Evolutionary conservation across 2,113 vertebrate species (phyloP), one percentile per base, ranked within the genome.

Genomic region (Apodemus speciosus): DNA sequence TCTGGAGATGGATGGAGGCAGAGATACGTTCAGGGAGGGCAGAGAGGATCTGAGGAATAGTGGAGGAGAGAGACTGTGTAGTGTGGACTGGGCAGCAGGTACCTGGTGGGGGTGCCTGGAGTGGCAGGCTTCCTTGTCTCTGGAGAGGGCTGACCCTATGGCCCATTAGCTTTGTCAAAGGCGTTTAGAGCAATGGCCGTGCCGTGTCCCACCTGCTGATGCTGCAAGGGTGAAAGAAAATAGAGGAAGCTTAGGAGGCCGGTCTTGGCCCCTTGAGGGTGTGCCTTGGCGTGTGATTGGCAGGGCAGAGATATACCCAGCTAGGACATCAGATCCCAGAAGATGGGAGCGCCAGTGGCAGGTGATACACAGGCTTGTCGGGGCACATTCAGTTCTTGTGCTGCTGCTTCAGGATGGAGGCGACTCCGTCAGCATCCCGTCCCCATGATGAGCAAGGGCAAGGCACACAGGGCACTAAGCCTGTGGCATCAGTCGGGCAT

Each of bases 51-150:
- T 3, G 0, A 58, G 38, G 27, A 16, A 30, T 0, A 30, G 71
- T 85, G 2, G 2, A 81, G 89, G 0, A 2, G 18, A 40, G 71
- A 75, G 27, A 51, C 58, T n/a, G 43, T 38, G 21, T 10, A 3
- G 0, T 2, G 8, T 3, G 60, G 9, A 9, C 0, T n/a, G 40
- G 3, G n/a, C 3, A 11, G 49, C 0, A 1, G 1, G 14, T 53
- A 27, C 58, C 27, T 56, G 56, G 49, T 1, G 4, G 35, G 73
- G 35, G 40, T 11, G 3, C 0, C 0, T 0, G 16, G 46, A 18
- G 20, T 9, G 20, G 62, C 0, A 18, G 62, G 9, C 9, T 0
- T n/a, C 77, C 21, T 18, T 2, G 2, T 11, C 11, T 43, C 3
- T 2, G 81, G 15, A 4, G 60, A 43, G 53, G 75, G 64, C 40